Evolutionary conservation across 2,888 invertebrate genomes (phyloP).

Genomic region (Germaria angustata): DNA sequence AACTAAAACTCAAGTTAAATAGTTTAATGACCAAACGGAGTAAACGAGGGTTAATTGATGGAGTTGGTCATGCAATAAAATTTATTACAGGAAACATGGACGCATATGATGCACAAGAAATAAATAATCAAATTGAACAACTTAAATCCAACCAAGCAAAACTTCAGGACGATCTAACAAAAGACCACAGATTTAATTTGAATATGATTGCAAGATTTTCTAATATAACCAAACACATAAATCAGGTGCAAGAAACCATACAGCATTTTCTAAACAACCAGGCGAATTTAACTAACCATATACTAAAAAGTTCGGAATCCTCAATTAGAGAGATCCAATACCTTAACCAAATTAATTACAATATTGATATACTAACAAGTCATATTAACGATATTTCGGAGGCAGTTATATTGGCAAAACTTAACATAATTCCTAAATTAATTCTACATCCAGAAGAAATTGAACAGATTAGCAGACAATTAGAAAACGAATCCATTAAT

Average conservation of each 20-base stretch:
- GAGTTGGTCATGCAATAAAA: conserved; percentile 51
- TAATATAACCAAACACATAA: conserved; percentile 9
- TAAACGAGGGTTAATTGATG: too few species aligned
- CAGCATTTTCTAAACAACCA: too few species aligned
- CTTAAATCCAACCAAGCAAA: background rate
- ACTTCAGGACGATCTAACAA: conserved; percentile 5
- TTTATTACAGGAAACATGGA: conserved; percentile 57
- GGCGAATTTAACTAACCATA: too few species aligned
- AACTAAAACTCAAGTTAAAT: conserved; percentile 34
- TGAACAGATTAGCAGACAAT: conserved; percentile 35
- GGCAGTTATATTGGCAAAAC: conserved; percentile 53
- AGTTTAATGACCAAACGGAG: too few species aligned
- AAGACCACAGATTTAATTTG: conserved; percentile 39
- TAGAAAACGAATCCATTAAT: conserved; percentile 41
- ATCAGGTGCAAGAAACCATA: background rate
- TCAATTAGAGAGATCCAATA: too few species aligned
- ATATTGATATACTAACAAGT: too few species aligned
- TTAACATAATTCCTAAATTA: conserved; percentile 64
- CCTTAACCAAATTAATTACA: too few species aligned
- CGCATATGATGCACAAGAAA: too few species aligned
- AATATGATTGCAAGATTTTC: background rate
- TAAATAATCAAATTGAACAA: conserved; percentile 36
- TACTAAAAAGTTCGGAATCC: too few species aligned
- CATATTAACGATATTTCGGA: conserved; percentile 45
- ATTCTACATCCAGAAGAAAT: too few species aligned